Conservation (phyloP, 1,140 invertebrate species). For the Scaptomyza pallida region DNA sequence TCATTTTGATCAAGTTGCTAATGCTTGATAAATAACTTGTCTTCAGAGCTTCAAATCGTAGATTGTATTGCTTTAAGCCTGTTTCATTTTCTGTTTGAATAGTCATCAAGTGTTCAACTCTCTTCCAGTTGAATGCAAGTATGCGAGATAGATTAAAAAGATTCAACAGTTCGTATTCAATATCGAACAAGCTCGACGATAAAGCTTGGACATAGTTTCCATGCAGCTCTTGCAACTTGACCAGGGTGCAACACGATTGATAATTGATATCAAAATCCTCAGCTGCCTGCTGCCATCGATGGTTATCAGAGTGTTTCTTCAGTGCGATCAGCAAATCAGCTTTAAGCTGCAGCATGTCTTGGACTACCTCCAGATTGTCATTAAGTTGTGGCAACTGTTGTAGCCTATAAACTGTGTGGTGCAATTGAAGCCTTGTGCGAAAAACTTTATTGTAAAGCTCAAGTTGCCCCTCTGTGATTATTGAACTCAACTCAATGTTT, state of each 20-base stretch:
- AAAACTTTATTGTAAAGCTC: constrained; percentile 21
- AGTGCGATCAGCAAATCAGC: background rate
- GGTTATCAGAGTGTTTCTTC: background rate
- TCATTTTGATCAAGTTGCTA: background rate
- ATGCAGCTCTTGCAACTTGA: constrained; percentile 19
- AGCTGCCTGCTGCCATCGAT: background rate
- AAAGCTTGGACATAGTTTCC: background rate
- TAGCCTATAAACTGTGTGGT: background rate
- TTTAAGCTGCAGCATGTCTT: background rate
- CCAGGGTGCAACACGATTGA: no score
- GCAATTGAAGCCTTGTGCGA: background rate
- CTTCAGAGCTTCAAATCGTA: background rate
- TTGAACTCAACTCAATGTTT: background rate
- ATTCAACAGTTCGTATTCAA: constrained; percentile 9
- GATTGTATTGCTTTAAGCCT: no score
- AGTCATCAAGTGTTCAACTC: no score
- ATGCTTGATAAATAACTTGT: background rate
- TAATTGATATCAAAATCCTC: no score
- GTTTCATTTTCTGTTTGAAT: no score
- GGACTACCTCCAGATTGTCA: background rate
- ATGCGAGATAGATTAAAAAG: background rate
- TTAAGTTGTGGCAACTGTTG: constrained; percentile 8
- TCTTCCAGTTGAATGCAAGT: no score
- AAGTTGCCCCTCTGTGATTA: no score
- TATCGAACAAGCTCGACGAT: no score